Evolutionary conservation across 2,888 invertebrate species (phyloP).

Genomic region (Tipula vernalis): DNA sequence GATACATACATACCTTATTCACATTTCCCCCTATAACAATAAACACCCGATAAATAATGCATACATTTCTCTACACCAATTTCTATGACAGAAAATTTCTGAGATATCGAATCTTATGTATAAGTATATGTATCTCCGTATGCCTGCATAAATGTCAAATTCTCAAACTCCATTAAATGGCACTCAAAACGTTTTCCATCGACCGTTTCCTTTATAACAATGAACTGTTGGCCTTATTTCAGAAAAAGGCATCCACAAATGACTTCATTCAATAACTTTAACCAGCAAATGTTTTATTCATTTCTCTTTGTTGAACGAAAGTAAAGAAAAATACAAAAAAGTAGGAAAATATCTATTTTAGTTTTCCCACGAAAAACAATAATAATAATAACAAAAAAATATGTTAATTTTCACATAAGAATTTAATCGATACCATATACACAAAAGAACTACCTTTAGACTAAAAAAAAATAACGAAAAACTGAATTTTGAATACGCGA

Average conservation of each 20-base stretch:
- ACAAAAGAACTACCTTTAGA: background rate
- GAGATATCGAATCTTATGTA: background rate
- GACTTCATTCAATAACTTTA: background rate
- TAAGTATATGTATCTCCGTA: background rate
- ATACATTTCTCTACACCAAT: background rate
- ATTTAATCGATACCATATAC: background rate
- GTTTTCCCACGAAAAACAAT: background rate
- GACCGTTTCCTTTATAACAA: background rate
- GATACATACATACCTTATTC: background rate
- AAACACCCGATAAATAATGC: background rate
- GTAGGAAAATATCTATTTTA: background rate
- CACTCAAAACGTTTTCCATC: background rate
- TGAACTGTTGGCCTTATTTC: background rate
- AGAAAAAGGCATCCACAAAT: background rate
- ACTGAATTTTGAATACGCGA: background rate
- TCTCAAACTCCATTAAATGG: background rate
- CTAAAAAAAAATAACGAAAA: background rate
- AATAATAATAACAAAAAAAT: background rate
- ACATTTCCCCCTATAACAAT: background rate
- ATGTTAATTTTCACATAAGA: slow-evolving; percentile 4
- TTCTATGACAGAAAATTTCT: background rate
- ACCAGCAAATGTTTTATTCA: background rate
- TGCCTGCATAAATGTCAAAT: background rate
- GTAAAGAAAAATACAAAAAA: background rate
- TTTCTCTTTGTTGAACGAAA: background rate